Evolutionary conservation across 2,888 invertebrate genomes (phyloP), one percentile per base, ranked within the genome.

Genomic region (Noctua janthe): DNA sequence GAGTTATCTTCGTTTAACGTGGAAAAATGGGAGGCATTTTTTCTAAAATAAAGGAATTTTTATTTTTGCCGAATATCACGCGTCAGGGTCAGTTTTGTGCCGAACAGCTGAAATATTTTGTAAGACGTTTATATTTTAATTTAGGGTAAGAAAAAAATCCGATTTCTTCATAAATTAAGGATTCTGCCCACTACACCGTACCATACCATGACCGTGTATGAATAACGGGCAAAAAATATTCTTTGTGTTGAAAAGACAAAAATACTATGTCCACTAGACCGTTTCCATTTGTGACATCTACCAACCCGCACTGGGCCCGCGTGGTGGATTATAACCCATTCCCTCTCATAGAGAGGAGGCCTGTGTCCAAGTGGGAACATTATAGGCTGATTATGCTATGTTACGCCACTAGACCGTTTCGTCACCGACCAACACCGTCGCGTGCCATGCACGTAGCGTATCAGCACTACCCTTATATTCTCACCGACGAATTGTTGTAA

Each of bases 1-100:
- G 67, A 87, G 76, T 82, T 86, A 86, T 82, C 69, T 66, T 66
- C 59, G 51, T 59, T 71, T 76, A 51, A 74, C 71, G 59, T 79
- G 72, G 29, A 79, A 81, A 86, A 81, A 78, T 75, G 71, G 54
- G 56, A 72, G 43, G 64, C 47, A 62, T 85, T 83, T 86, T 86
- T 77, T 76, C 54, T 75, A 74, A 83, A 79, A 64, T 43, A 69
- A 29, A 15, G 51, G 7, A 7, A 35, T 29, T 73, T 79, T 51
- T 76, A 67, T 70, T 76, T 76, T 76, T 29, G 23, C 8, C 47
- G 77, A 49, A 49, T 77, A 82, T 76, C 72, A 77, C 66, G 73
- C 78, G 62, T 74, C 54, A 29, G 70, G 74, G 74, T 74, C 75
- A 75, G 54, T 54, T 29, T 73, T 75, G 3, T 59, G 23, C 35